Base-by-base conservation (phyloP, 2,888 invertebrate genomes). In the Chrysopilus asiliformis region DNA sequence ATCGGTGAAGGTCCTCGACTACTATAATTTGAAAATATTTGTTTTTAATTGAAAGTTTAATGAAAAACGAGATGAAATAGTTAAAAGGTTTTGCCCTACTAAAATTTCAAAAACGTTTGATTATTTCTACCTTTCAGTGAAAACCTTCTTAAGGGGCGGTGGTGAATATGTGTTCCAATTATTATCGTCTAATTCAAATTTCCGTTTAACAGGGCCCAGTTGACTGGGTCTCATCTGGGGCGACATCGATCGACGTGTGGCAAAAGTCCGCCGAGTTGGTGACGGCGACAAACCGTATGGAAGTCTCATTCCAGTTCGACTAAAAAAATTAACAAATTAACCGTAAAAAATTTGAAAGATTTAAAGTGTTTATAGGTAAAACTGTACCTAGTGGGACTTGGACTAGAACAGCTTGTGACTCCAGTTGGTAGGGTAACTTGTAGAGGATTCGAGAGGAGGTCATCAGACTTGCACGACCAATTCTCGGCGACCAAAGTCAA, bases 181-280 rank as follows among this genome's bases (percentile, higher is more conserved):
- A 36, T 46, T 51, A 14, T 64, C 64, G 16, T 62, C 60, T 28
- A 62, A 40, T 35, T 64, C 64, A 36, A 63, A 64, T 45, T 62
- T 63, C 14, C 74, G 60, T 44, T 68, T 65, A 14, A 76, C 74
- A 1, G 77, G 76, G 32, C 78, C 79, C 51, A 83, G 65, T 43
- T 74, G 72, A 32, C 81, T 79, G 12, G 84, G 81, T 36, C 87
- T 70, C 64, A 86, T 73, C 9, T 85, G 76, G 1, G 91, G 91
- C 44, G 89, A 90, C 50, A 89, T 74, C 49, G 90, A 90, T 39
- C 86, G 76, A 49, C 85, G 70, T 32, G 80, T 80, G 43, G 82
- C 76, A 60, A 81, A 84, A 34, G 75, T 73, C 50, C 82, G 83
- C 43, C 90, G 71, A 18, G 87, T 87, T 3, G 90, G 90, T 44